These are phyloP conservation scores for Pedionomus torquatus DNA, from an alignment of 2,113 vertebrate species.

Conservation along the genomic window DNA sequence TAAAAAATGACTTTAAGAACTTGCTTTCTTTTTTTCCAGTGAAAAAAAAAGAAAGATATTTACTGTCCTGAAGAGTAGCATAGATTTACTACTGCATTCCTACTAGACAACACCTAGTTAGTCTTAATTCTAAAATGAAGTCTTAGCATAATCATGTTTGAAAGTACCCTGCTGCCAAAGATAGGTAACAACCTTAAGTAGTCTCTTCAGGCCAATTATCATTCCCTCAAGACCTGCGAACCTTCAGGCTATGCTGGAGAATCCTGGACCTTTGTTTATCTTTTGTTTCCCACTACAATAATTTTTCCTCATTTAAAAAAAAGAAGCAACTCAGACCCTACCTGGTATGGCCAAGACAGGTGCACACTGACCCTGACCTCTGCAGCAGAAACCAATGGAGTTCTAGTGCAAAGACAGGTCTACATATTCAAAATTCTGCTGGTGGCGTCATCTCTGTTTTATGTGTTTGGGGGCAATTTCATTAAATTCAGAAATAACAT, in stretches of 20 bases:
- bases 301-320: background rate
- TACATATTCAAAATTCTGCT: background rate
- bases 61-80: background rate
- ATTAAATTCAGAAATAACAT: background rate
- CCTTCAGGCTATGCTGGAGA: background rate
- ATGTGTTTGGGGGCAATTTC: background rate
- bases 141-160: background rate
- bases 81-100: background rate
- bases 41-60: rapidly evolving
- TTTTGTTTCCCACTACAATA: background rate
- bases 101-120: background rate
- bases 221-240: rapidly evolving
- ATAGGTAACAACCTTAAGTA: background rate
- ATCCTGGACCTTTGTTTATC: background rate
- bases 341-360: background rate
- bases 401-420: background rate
- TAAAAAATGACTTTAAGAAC: background rate
- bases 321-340: background rate
- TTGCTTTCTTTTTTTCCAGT: too few species aligned
- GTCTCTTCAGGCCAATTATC: background rate
- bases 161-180: background rate
- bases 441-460: background rate
- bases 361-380: background rate
- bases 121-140: background rate
- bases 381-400: background rate